A percentile compares a stretch with the other conserved stretches of the same genome.
These are phyloP conservation scores for Druon quercuslanigerum DNA, from an alignment of 1,140 invertebrate species.

Conservation along the genomic window DNA sequence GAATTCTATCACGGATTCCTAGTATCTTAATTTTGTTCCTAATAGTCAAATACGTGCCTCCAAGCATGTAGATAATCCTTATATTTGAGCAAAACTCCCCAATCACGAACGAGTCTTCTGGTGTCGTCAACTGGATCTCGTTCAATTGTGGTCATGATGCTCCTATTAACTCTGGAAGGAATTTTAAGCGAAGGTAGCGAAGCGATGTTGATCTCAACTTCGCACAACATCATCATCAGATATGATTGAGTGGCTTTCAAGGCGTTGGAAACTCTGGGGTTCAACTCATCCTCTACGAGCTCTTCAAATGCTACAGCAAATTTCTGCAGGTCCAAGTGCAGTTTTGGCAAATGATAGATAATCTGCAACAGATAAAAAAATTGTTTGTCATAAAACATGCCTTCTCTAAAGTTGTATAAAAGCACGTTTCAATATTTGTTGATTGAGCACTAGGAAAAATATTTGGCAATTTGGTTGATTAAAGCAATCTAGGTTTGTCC, in stretches of 20 bases:
- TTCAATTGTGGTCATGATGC: constrained; percentile 68
- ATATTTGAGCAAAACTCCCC: constrained; percentile 73
- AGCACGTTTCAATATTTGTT: too few relatives aligned
- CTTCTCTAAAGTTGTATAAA: background rate
- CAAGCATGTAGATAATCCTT: constrained; percentile 71
- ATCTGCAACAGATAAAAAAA: constrained; percentile 62
- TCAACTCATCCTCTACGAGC: constrained; percentile 64
- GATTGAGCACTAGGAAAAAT: too few relatives aligned
- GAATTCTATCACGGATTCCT: background rate
- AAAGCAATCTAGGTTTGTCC: too few relatives aligned
- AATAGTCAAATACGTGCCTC: constrained; percentile 67
- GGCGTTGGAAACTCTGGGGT: constrained; percentile 51
- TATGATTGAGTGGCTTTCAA: constrained; percentile 61
- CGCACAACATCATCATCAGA: constrained; percentile 69
- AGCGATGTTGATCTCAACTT: constrained; percentile 69
- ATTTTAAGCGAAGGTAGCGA: constrained; percentile 55
- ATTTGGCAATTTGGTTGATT: too few relatives aligned
- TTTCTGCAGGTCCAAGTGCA: constrained; percentile 72
- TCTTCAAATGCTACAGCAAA: constrained; percentile 73
- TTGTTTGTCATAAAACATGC: constrained; percentile 24
- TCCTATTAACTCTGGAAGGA: constrained; percentile 61
- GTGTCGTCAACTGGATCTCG: constrained; percentile 69
- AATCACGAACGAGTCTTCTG: constrained; percentile 68
- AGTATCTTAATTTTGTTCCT: constrained; percentile 1
- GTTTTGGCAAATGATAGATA: constrained; percentile 63